phyloP scores from a whole-genome alignment of 2,113 vertebrate species.

The Orcinus orca region DNA sequence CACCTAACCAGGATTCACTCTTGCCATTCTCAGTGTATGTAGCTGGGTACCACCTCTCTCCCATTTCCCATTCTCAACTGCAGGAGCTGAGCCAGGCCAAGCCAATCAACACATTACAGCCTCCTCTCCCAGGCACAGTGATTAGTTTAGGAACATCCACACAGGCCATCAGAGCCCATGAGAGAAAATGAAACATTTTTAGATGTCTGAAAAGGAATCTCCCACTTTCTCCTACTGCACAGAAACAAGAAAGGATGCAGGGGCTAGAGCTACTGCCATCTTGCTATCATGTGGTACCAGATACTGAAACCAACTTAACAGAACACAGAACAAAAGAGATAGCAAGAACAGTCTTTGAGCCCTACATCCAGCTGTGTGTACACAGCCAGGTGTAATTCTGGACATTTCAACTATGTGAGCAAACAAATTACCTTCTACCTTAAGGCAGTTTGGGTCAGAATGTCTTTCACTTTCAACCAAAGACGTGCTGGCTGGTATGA shows the following conservation, averaged over 20 bases:
- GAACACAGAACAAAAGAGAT: background rate
- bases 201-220: background rate
- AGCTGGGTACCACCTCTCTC: background rate
- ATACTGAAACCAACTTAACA: background rate
- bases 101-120: background rate
- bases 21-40: background rate
- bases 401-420: background rate
- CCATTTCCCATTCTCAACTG: background rate
- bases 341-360: background rate
- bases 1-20: background rate
- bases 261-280: background rate
- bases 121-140: background rate
- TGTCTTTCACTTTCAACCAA: constrained; percentile 2
- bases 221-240: background rate
- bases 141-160: background rate
- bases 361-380: background rate
- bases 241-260: background rate
- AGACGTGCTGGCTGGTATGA: constrained; percentile 12
- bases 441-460: background rate
- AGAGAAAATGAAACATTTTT: background rate
- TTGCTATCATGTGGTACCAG: background rate
- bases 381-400: background rate
- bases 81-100: background rate
- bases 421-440: background rate
- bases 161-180: background rate